A percentile compares a stretch with the other conserved stretches of the same genome.
Evolutionary conservation across 30 jellyfish, hydroid and myxozoan genomes (phyloP).

Genomic region (Cassiopea xamachana): DNA sequence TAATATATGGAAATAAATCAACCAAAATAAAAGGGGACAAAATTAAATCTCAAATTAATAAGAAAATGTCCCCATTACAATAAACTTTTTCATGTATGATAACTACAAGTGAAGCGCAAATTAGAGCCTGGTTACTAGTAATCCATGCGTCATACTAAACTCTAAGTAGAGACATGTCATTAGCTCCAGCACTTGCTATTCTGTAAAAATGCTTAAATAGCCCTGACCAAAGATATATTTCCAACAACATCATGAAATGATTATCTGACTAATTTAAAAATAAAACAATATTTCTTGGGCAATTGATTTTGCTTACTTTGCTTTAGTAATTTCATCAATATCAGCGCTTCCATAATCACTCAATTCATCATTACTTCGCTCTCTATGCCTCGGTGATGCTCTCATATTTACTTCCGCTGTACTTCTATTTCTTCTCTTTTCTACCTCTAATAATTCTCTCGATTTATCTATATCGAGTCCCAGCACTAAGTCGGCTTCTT

Average conservation of each 20-base stretch:
- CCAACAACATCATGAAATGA: not conserved
- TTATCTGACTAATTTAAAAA: not conserved
- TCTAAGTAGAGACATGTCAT: no score
- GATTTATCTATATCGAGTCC: slow-evolving; percentile 62
- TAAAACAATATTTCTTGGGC: not conserved
- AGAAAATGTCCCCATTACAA: no score
- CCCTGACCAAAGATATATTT: no score
- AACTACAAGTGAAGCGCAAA: no score
- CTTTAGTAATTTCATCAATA: slow-evolving; percentile 47
- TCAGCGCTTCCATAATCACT: slow-evolving; percentile 61
- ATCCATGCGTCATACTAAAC: no score
- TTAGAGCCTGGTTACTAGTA: no score
- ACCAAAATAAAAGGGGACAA: not conserved
- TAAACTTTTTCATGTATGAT: no score
- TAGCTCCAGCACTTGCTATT: no score
- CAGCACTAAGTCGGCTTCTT: slow-evolving; percentile 53
- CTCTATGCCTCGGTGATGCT: slow-evolving; percentile 36
- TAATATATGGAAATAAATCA: not conserved
- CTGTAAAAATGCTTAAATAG: no score
- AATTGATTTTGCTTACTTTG: slow-evolving; percentile 6
- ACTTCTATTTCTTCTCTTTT: not conserved
- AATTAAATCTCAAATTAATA: no score
- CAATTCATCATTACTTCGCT: slow-evolving; percentile 15
- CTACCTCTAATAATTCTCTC: slow-evolving; percentile 49
- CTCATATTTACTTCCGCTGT: not conserved